phyloP scores from a whole-genome alignment of 2,888 invertebrate species.

The Lochmaea crataegi region DNA sequence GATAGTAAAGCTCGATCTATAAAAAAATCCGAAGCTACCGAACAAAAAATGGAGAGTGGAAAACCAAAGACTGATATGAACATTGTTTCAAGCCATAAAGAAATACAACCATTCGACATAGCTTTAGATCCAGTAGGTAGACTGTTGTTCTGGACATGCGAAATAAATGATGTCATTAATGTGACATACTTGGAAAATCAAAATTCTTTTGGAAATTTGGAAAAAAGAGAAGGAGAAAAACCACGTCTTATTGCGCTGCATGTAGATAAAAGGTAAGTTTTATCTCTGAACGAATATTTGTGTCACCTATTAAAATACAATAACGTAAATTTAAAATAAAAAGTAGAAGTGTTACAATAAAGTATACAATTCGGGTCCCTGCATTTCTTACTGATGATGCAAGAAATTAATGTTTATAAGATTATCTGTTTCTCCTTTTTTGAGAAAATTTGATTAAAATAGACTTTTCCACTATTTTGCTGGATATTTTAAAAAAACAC shows the following conservation, averaged over 20 bases:
- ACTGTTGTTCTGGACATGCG: constrained; percentile 90
- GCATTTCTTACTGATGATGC: too few relatives aligned
- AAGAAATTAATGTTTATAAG: too few relatives aligned
- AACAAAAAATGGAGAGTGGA: constrained; percentile 66
- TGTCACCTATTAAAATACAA: neutral
- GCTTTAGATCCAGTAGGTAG: constrained; percentile 88
- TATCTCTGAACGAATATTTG: neutral
- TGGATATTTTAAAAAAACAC: too few relatives aligned
- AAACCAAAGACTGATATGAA: constrained; percentile 63
- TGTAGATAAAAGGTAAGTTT: constrained; percentile 77
- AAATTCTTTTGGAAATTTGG: constrained; percentile 74
- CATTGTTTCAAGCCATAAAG: constrained; percentile 67
- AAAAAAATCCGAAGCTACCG: constrained; percentile 74
- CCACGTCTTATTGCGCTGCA: constrained; percentile 88
- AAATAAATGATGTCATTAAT: constrained; percentile 86
- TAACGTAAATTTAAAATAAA: neutral
- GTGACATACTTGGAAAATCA: constrained; percentile 82
- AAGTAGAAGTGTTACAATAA: neutral
- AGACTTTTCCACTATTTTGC: too few relatives aligned
- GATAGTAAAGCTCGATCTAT: constrained; percentile 84
- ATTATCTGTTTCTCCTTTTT: too few relatives aligned
- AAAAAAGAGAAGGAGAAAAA: constrained; percentile 81
- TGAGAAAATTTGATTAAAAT: too few relatives aligned
- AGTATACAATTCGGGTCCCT: too few relatives aligned
- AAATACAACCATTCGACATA: constrained; percentile 82